Evolutionary conservation across 1,140 invertebrate species (phyloP), one percentile per base, ranked within the genome.

Genomic region (Drosophila truncata): DNA sequence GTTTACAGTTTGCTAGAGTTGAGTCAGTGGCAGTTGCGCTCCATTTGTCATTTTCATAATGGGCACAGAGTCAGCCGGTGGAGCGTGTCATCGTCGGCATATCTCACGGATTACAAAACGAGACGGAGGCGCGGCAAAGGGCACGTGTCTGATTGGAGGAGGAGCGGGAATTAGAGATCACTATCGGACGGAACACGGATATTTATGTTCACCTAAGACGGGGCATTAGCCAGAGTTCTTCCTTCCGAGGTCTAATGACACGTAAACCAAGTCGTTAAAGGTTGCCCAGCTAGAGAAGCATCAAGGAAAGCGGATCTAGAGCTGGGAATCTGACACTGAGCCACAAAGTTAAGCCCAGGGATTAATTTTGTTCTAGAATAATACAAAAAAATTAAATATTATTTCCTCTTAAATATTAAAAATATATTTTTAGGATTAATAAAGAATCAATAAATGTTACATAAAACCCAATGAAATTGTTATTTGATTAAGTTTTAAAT

Each of bases 1-100:
- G 35, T 35, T 35, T 55, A 23, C 16, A 27, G 18, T 35, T 49
- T 25, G 18, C 25, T 2, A 33, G 52, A 55, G 46, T 1, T 25
- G 49, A 52, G 41, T 49, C 23, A 7, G 54, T 50, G 82, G 72
- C 81, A 90, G 69, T 88, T 88, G 85, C 59, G 69, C 78, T 62
- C 59, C 74, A 88, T 88, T 88, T 88, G 74, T 88, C 85, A 88
- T 85, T 70, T 85, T 88, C 85, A 88, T 90, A 90, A 88, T 75
- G 62, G 70, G 44, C 23, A 27, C 60, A 57, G 72, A 78, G 82
- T 84, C 58, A 78, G 70, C 31, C 42, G 61, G 35, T 39, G 44
- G 78, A 85, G 69, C 82, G 82, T 85, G 82, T 78, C 78, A 58
- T 35, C 60, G 63, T 50, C 18, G 60, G 50, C 70, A 77, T 72